Base-by-base conservation (phyloP, 2,113 vertebrate genomes). In the Bubo bubo region DNA sequence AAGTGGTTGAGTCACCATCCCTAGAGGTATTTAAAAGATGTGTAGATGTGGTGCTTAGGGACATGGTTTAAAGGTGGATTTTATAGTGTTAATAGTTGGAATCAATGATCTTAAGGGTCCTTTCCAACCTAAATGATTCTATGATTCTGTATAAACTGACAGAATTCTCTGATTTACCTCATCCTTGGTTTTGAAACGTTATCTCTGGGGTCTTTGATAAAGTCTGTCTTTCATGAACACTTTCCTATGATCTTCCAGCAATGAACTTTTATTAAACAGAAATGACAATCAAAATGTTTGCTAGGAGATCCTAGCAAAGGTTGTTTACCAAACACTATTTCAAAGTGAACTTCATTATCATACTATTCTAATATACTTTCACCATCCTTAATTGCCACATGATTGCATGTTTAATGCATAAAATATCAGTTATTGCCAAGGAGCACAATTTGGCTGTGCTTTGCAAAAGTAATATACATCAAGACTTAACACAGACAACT, bases 351-450 rank as follows among this genome's bases (percentile, higher is more conserved):
- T 91, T 96, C 89, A 95, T 96, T 90, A 94, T 64, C 73, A 93
- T 93, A 70, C 43, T 85, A 45, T 80, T 93, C 76, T 93, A 62
- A 56, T 77, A 66, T 56, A 93, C 84, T 93, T 72, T 71, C 34
- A 39, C 58, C 27, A 71, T 76, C 21, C 10, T 60, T 95, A 97
- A 95, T 92, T 97, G 49, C 59, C 47, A 87, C 60, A 93, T 90
- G 90, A 96, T 97, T 96, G 21, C 93, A 95, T 95, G 83, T 95
- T 94, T 94, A 94, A 93, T 96, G 88, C 91, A 97, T 97, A 91
- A 93, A 94, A 92, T 77, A 82, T 68, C 58, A 77, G 37, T 71
- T 50, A 70, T 10, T 93, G 35, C 34, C 53, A 77, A 84, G 59
- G 43, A 89, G 16, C 52, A 43, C 50, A 88, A 67, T 14, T 73